A percentile compares a stretch with the other conserved stretches of the same genome.
These are phyloP conservation scores for Idris sp. DNA, from an alignment of 1,140 invertebrate species.

Conservation along the genomic window DNA sequence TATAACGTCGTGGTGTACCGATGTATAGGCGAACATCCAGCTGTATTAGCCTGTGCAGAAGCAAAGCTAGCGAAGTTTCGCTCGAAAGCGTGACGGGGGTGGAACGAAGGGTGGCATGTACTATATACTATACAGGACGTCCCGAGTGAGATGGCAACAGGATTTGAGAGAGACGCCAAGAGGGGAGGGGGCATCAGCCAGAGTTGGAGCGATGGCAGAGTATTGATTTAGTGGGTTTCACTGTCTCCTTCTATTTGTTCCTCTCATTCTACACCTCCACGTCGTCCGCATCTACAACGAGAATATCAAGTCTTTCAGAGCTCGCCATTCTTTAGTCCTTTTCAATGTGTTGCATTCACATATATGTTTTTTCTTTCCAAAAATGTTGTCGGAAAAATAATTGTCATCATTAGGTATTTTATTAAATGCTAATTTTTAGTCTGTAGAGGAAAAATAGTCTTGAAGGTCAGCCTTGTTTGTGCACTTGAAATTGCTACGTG, in stretches of 20 bases:
- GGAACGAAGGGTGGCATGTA: constrained; percentile 73
- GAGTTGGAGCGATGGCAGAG: constrained; percentile 79
- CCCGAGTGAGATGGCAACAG: constrained; percentile 44
- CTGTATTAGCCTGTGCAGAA: constrained; percentile 71
- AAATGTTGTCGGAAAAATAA: too few relatives aligned
- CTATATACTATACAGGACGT: constrained; percentile 62
- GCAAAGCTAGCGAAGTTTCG: constrained; percentile 75
- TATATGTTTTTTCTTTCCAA: too few relatives aligned
- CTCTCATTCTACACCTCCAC: constrained; percentile 70
- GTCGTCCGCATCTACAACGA: constrained; percentile 63
- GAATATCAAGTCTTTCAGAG: constrained; percentile 61
- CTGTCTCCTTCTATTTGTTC: constrained; percentile 78
- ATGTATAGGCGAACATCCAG: constrained; percentile 69
- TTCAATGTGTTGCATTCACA: constrained; percentile 36
- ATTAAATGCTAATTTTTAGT: too few relatives aligned
- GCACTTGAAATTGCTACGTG: background rate
- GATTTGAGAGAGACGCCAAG: constrained; percentile 35
- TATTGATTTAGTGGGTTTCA: constrained; percentile 79
- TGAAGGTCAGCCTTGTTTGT: background rate
- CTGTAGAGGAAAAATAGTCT: too few relatives aligned
- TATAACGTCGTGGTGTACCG: constrained; percentile 56
- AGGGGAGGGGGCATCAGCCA: constrained; percentile 71
- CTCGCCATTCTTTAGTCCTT: constrained; percentile 63
- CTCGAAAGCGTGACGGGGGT: constrained; percentile 75
- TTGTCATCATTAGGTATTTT: too few relatives aligned